Percentiles rank a stretch among this genome's conserved stretches.
phyloP scores from a whole-genome alignment of 2,797 vertebrate genomes.

The Brotula barbata region DNA sequence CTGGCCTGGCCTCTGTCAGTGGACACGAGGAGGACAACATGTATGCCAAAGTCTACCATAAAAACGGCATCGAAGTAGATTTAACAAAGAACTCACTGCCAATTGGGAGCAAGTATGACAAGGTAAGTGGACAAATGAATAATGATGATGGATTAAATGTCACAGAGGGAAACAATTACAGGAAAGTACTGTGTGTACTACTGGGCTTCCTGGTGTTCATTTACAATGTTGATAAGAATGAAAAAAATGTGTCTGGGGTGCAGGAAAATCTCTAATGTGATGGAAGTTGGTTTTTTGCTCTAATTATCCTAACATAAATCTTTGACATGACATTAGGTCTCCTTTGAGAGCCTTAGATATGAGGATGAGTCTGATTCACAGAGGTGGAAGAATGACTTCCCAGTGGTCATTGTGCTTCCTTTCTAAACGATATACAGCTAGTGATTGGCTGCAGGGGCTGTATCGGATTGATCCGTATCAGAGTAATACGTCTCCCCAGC shows the following conservation, averaged over 20 bases:
- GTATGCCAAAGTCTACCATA: slow-evolving; percentile 86
- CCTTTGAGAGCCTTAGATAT: neutral
- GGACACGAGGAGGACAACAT: slow-evolving; percentile 78
- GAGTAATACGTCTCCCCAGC: slow-evolving; percentile 38
- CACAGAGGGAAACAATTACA: no score
- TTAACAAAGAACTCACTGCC: slow-evolving; percentile 94
- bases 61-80: slow-evolving; percentile 85
- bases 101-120: slow-evolving; percentile 81
- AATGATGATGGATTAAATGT: neutral
- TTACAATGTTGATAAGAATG: neutral
- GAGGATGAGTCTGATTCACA: slow-evolving; percentile 6
- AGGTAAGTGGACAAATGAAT: slow-evolving; percentile 62
- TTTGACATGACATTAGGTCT: neutral
- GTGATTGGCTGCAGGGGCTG: slow-evolving; percentile 18
- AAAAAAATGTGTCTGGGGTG: neutral
- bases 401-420: slow-evolving; percentile 19
- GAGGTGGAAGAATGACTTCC: slow-evolving; percentile 38
- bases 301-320: neutral
- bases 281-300: neutral
- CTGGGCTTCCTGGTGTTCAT: no score
- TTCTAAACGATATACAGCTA: slow-evolving; percentile 38
- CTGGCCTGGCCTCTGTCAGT: slow-evolving; percentile 73
- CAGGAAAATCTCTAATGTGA: neutral
- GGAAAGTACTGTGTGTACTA: neutral
- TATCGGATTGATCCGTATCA: slow-evolving; percentile 46